A percentile compares a stretch with the other conserved stretches of the same genome.
Conservation (phyloP, 64 coral and sea anemone species). For the Exaiptasia diaphana region DNA sequence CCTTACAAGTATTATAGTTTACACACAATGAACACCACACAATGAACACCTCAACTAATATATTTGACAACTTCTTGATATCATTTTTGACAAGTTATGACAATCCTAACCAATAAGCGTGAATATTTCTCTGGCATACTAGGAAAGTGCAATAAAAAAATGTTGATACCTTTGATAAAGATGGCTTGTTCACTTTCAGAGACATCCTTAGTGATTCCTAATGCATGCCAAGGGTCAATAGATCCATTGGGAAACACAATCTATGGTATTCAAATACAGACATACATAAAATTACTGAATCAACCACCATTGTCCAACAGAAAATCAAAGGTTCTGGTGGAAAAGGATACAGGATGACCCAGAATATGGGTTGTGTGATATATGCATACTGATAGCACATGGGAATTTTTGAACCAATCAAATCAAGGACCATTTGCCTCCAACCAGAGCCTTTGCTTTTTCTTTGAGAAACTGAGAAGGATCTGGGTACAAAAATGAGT, state of each 20-base stretch:
- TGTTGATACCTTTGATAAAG: slow-evolving; percentile 91
- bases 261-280: slow-evolving; percentile 19
- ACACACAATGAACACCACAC: neutral
- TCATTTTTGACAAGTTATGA: no score
- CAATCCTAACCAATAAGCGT: no score
- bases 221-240: slow-evolving; percentile 96
- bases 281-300: neutral
- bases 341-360: no score
- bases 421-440: no score
- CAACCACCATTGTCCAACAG: no score
- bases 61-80: neutral
- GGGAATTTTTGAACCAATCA: no score
- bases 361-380: no score
- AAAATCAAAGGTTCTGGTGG: no score
- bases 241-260: slow-evolving; percentile 98
- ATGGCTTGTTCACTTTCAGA: slow-evolving; percentile 71
- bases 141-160: no score
- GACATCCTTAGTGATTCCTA: slow-evolving; percentile 69
- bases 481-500: neutral
- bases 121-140: no score
- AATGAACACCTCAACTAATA: neutral
- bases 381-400: no score
- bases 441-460: neutral
- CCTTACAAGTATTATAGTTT: neutral
- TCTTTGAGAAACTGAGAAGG: neutral